Evolutionary conservation across 2,888 invertebrate species (phyloP), one percentile per base, ranked within the genome.

Genomic region (Oscheius sp.): DNA sequence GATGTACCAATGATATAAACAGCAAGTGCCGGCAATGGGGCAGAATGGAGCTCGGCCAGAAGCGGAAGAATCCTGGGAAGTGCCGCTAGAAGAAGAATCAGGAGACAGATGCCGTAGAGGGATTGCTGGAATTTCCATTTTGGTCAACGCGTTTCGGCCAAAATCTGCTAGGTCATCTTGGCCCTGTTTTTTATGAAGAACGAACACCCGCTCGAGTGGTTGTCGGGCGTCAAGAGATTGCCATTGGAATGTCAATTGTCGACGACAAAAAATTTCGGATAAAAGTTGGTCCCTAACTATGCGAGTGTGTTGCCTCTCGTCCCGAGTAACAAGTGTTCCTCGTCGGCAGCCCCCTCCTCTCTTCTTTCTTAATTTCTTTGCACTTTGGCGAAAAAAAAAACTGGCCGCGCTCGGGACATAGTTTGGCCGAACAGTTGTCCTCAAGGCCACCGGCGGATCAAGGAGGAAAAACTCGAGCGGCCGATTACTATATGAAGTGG

Each of bases 51-150:
- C 56, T 76, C 71, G n/a, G 76, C 74, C 16, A 81, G 55, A 5
- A 79, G 75, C 12, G 77, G 69, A 12, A 81, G 76, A 18, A 81
- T 77, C 3, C 83, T 71, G 0, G 86, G 86, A 29, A 86, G 76
- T 12, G 87, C 85, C 0, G 86, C 85, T 25, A 87, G 76, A 16
- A 77, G 73, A 12, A 86, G 79, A 21, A 86, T 86, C n/a, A 86
- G 78, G 43, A 86, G 78, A 16, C 86, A 84, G 59, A 87, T 78
- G 9, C 86, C 86, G 75, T 86, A 86, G 41, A 84, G 83, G 52
- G 85, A 85, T 80, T 86, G 86, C 86, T 86, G 76, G 59, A 85
- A 63, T 23, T 1, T 18, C 29, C 2, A 41, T 18, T 63, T 63
- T 25, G 21, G 5, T 55, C 21, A 25, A 6, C 23, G 16, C 13